Evolutionary conservation across 1,140 invertebrate species (phyloP).

Genomic region (Eulimnadia texana): DNA sequence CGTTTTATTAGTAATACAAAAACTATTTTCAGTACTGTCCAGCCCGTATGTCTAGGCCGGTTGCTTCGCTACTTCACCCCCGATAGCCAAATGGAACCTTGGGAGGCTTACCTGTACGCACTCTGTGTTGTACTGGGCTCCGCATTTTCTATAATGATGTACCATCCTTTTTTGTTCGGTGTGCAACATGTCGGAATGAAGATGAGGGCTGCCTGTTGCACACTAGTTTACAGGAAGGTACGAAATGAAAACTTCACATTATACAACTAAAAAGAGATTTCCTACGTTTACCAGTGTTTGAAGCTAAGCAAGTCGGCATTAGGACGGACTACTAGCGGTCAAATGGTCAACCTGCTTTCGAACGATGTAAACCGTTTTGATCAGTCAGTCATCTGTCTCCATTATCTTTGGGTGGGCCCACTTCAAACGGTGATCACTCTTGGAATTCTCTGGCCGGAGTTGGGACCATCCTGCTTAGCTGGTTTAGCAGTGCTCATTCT

Average conservation of each 20-base stretch:
- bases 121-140: slow-evolving; percentile 48
- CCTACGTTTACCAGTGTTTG: slow-evolving; percentile 27
- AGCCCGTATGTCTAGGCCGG: slow-evolving; percentile 53
- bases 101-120: slow-evolving; percentile 45
- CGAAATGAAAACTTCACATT: background rate
- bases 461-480: slow-evolving; percentile 55
- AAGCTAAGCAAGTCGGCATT: slow-evolving; percentile 47
- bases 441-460: slow-evolving; percentile 56
- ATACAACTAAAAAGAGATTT: slow-evolving; percentile 9
- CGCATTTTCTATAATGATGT: slow-evolving; percentile 48
- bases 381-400: slow-evolving; percentile 31
- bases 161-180: slow-evolving; percentile 64
- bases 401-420: slow-evolving; percentile 46
- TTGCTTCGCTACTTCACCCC: slow-evolving; percentile 49
- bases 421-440: slow-evolving; percentile 58
- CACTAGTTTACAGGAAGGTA: slow-evolving; percentile 41
- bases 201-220: slow-evolving; percentile 36
- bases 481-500: slow-evolving; percentile 62
- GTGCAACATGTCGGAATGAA: slow-evolving; percentile 37
- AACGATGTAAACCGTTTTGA: slow-evolving; percentile 55
- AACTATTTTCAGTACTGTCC: slow-evolving; percentile 41
- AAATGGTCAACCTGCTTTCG: slow-evolving; percentile 82
- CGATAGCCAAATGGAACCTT: slow-evolving; percentile 26
- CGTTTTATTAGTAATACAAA: background rate
- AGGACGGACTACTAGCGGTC: slow-evolving; percentile 60